Percentiles rank a stretch among this genome's conserved stretches.
Conservation (phyloP, 2,113 vertebrate species). For the Chloropsis hardwickii region DNA sequence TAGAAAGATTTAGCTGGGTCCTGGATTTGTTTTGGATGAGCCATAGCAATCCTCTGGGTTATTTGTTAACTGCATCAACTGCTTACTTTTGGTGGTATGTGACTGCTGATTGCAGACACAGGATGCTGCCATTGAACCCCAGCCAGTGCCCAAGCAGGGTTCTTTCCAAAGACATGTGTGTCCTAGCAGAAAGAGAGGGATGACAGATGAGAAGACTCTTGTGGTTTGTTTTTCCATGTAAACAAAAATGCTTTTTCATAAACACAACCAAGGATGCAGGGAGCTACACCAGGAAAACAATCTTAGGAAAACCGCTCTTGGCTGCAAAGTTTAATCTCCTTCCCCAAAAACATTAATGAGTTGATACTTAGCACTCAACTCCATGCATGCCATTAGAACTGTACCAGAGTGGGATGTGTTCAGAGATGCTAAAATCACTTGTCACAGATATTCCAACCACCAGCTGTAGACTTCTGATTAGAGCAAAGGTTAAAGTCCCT, state of each 20-base stretch:
- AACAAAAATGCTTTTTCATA: slow-evolving; percentile 41
- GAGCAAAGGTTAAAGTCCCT: not conserved
- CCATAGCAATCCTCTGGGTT: not conserved
- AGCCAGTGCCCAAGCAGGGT: not conserved
- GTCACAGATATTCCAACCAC: not conserved
- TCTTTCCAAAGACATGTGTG: not conserved
- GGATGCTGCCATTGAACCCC: not conserved
- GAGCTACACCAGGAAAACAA: slow-evolving; percentile 19
- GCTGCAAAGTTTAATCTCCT: slow-evolving; percentile 32
- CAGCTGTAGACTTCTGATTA: not conserved
- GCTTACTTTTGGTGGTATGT: not conserved
- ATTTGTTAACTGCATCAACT: not conserved
- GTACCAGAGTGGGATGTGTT: not conserved
- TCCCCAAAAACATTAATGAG: not conserved
- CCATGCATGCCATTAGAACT: not conserved
- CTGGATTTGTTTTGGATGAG: not conserved
- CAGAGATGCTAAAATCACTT: not conserved
- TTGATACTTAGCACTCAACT: not conserved
- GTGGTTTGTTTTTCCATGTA: slow-evolving; percentile 37
- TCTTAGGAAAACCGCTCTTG: slow-evolving; percentile 24
- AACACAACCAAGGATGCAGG: not conserved
- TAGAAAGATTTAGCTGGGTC: not conserved
- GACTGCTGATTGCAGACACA: not conserved
- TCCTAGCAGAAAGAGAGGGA: slow-evolving; percentile 3
- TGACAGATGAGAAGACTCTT: slow-evolving; percentile 17